Percentiles rank a stretch among this genome's conserved stretches.
Evolutionary conservation across 2,113 vertebrate species (phyloP).

Genomic region (Oreocharis arfaki): DNA sequence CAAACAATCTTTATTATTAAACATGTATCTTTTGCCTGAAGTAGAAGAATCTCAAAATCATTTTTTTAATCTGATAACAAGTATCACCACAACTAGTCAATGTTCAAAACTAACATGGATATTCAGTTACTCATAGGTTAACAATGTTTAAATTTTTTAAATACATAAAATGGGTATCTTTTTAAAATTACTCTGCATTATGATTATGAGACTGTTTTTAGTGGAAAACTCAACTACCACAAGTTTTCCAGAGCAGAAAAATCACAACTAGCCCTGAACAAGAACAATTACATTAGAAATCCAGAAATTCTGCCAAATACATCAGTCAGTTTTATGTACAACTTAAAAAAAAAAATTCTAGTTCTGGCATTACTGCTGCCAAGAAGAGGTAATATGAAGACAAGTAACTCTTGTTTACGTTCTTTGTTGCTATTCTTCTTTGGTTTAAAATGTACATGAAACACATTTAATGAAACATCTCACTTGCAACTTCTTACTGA

Average conservation of each 20-base stretch:
- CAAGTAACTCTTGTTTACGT: background rate
- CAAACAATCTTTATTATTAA: slow-evolving; percentile 30
- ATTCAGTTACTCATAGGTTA: slow-evolving; percentile 35
- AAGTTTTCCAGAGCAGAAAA: slow-evolving; percentile 15
- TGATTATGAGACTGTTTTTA: background rate
- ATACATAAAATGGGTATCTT: background rate
- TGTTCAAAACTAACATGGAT: slow-evolving; percentile 46
- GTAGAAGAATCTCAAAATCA: slow-evolving; percentile 25
- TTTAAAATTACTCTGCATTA: background rate
- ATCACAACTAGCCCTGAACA: slow-evolving; percentile 3
- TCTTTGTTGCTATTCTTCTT: background rate
- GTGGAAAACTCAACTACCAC: slow-evolving; percentile 5
- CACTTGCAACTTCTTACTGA: background rate
- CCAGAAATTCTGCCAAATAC: background rate
- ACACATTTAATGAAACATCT: background rate
- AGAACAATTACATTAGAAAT: slow-evolving; percentile 3
- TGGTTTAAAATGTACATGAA: background rate
- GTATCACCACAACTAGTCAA: slow-evolving; percentile 6
- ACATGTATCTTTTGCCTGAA: background rate
- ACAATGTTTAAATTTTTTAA: slow-evolving; percentile 13
- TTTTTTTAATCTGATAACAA: background rate
- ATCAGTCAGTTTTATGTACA: background rate
- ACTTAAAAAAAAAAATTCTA: background rate
- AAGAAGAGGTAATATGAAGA: background rate
- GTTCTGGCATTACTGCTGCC: background rate